A percentile compares a stretch with the other conserved stretches of the same genome.
These are phyloP conservation scores for Papilio elwesi DNA, from an alignment of 2,888 invertebrate species.

Conservation along the genomic window DNA sequence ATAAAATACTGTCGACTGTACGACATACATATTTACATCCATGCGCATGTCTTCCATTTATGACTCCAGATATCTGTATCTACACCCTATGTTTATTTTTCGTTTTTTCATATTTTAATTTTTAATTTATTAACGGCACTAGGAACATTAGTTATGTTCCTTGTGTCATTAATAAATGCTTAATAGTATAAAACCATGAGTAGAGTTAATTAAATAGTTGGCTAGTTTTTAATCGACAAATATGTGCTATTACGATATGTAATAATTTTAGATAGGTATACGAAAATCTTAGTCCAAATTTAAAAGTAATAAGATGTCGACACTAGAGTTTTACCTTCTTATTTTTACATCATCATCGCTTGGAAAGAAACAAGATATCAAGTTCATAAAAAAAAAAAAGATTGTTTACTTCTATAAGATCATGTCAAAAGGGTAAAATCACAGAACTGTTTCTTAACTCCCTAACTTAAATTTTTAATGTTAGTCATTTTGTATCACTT, in stretches of 20 bases:
- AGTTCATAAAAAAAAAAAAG: background rate
- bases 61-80: background rate
- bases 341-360: background rate
- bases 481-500: slow-evolving; percentile 9
- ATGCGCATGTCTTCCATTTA: background rate
- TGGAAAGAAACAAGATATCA: background rate
- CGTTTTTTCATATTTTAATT: background rate
- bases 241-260: too few relatives aligned
- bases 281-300: background rate
- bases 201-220: too few relatives aligned
- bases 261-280: background rate
- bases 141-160: too few relatives aligned
- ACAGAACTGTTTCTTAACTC: slow-evolving; percentile 10
- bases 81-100: background rate
- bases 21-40: background rate
- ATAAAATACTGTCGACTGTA: too few relatives aligned
- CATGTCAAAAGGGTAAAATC: slow-evolving; percentile 9
- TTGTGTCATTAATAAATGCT: too few relatives aligned
- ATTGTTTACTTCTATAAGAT: background rate
- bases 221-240: too few relatives aligned
- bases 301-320: background rate
- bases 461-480: background rate
- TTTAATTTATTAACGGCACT: too few relatives aligned
- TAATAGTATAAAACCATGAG: background rate
- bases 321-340: background rate